Base-by-base conservation (phyloP, 2,113 vertebrate genomes). In the Erythrocercus mccallii region DNA sequence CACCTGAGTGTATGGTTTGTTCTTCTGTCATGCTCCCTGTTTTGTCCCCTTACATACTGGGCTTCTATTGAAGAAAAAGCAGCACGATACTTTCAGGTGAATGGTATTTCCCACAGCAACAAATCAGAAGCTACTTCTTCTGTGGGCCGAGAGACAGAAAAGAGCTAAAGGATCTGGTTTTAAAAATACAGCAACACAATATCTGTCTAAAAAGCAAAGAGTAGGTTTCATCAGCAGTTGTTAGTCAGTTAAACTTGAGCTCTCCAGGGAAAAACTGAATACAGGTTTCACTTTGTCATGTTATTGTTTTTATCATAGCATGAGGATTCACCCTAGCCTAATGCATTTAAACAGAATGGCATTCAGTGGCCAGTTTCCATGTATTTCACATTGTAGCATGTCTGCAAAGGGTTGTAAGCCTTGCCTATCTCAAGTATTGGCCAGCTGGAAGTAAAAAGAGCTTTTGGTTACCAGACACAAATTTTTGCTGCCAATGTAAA, bases 71-170 rank as follows among this genome's bases (percentile, higher is more conserved):
- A 80, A 76, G 9, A 51, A 87, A 51, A 11, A 11, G 10, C 4
- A 48, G 13, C 9, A 15, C 1, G 0, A 50, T 61, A 19, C 20
- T 20, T 35, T 42, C 24, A 7, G 4, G 12, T 3, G 0, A 61
- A 40, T 13, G 4, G 27, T 42, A 17, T 38, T 80, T 81, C 7
- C 27, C 8, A 5, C 5, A n/a, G 18, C 1, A 2, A 62, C 7
- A 6, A 71, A 50, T 16, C 2, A 3, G 35, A 68, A 81, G 16
- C 6, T 44, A 30, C 10, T 51, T 23, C 4, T 35, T 57, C 40
- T 69, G 0, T 31, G 18, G 14, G 4, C 2, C 17, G n/a, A 88
- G n/a, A 61, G 6, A 33, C 28, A 72, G 21, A 38, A 51, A 88
- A 65, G 6, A 10, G 42, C 15, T 5, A 58, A 42, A 66, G 16